A percentile compares a stretch with the other conserved stretches of the same genome.
These are phyloP conservation scores for Phoxinus dragarum DNA, from an alignment of 2,797 vertebrate species.

Conservation along the genomic window DNA sequence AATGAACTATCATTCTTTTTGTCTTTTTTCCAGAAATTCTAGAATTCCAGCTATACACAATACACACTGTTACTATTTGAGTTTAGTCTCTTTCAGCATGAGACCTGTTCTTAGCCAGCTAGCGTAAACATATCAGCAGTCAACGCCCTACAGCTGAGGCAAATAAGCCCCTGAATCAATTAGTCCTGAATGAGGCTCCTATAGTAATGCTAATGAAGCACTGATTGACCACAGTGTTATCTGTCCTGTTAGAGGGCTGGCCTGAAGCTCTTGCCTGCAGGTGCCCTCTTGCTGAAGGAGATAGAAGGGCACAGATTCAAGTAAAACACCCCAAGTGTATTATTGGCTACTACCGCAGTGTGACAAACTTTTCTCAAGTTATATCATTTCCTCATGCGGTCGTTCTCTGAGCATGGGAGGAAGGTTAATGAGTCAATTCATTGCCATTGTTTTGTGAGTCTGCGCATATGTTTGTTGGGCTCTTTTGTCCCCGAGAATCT, in stretches of 20 bases:
- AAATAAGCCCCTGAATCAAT: slow-evolving; percentile 64
- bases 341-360: slow-evolving; percentile 10
- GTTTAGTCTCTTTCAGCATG: slow-evolving; percentile 23
- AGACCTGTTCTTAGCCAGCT: slow-evolving; percentile 52
- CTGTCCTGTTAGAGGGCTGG: slow-evolving; percentile 51
- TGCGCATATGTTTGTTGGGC: slow-evolving; percentile 54
- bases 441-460: slow-evolving; percentile 32
- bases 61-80: slow-evolving; percentile 35
- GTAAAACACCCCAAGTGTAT: slow-evolving; percentile 16
- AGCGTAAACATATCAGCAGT: slow-evolving; percentile 64
- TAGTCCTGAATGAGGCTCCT: slow-evolving; percentile 58
- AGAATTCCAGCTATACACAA: slow-evolving; percentile 1
- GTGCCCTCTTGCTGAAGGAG: slow-evolving; percentile 46
- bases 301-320: slow-evolving; percentile 42
- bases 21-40: background rate
- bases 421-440: background rate
- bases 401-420: slow-evolving; percentile 13
- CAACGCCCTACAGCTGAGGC: slow-evolving; percentile 58
- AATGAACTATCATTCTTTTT: background rate
- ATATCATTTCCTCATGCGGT: slow-evolving; percentile 12
- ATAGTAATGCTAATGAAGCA: slow-evolving; percentile 62
- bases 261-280: slow-evolving; percentile 54
- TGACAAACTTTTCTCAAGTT: slow-evolving; percentile 39
- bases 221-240: slow-evolving; percentile 59
- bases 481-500: slow-evolving; percentile 47